A percentile compares a stretch with the other conserved stretches of the same genome.
phyloP scores from a whole-genome alignment of 2,888 invertebrate species.

The Tuta absoluta region DNA sequence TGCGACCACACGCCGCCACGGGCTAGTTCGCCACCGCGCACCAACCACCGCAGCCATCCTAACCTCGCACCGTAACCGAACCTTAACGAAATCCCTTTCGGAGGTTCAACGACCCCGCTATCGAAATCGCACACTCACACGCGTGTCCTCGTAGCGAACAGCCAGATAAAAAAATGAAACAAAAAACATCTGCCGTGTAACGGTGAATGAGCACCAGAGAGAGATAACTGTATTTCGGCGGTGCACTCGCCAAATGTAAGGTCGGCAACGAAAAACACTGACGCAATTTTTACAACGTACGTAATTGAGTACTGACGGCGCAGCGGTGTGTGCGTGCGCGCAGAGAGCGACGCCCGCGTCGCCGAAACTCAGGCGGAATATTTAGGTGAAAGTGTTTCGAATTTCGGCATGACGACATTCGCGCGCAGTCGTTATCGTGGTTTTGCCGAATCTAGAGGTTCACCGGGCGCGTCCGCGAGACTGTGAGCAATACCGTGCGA shows the following conservation, averaged over 20 bases:
- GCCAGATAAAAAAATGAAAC: constrained; percentile 76
- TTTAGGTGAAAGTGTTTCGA: constrained; percentile 82
- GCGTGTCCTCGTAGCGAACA: constrained; percentile 60
- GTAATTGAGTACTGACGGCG: constrained; percentile 74
- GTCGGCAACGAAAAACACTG: constrained; percentile 79
- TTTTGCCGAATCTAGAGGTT: constrained; percentile 81
- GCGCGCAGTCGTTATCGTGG: constrained; percentile 82
- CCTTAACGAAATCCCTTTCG: constrained; percentile 74
- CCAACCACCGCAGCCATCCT: constrained; percentile 56
- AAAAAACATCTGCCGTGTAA: constrained; percentile 64
- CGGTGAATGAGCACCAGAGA: constrained; percentile 74
- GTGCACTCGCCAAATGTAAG: constrained; percentile 67
- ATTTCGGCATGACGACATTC: constrained; percentile 81
- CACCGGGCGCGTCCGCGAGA: constrained; percentile 58
- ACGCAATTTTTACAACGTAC: constrained; percentile 81
- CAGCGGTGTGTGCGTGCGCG: constrained; percentile 76
- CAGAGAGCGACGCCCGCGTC: constrained; percentile 80
- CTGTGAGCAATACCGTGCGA: constrained; percentile 42
- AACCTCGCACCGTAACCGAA: constrained; percentile 53
- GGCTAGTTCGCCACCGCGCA: constrained; percentile 48
- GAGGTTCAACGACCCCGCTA: constrained; percentile 76
- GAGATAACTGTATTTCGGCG: constrained; percentile 79
- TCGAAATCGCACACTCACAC: constrained; percentile 80
- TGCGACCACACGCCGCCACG: constrained; percentile 60
- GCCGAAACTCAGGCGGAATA: constrained; percentile 81